Percentiles rank a stretch among this genome's conserved stretches.
phyloP scores from a whole-genome alignment of 2,888 invertebrate species.

The Erynnis tages region DNA sequence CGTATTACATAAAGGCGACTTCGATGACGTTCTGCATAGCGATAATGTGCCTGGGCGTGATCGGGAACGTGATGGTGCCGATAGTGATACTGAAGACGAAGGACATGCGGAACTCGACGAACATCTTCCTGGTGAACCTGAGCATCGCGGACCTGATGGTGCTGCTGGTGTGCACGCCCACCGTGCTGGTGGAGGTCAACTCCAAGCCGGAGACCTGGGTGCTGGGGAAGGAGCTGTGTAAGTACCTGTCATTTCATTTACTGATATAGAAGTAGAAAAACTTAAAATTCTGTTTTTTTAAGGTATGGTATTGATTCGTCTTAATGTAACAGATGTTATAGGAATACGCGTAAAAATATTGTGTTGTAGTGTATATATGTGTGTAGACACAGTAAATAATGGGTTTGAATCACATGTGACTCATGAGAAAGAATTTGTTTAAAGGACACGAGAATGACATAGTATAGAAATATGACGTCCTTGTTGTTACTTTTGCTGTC shows the following conservation, averaged over 20 bases:
- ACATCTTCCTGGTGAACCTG: slow-evolving; percentile 96
- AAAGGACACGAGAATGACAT: too few relatives aligned
- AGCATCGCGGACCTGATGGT: slow-evolving; percentile 96
- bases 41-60: slow-evolving; percentile 93
- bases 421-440: too few relatives aligned
- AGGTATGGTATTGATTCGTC: too few relatives aligned
- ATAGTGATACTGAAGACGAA: slow-evolving; percentile 95
- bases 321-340: too few relatives aligned
- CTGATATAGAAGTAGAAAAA: too few relatives aligned
- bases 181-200: slow-evolving; percentile 96
- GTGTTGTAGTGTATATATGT: too few relatives aligned
- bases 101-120: slow-evolving; percentile 97
- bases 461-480: too few relatives aligned
- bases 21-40: slow-evolving; percentile 94
- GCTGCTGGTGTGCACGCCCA: slow-evolving; percentile 94
- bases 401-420: too few relatives aligned
- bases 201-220: slow-evolving; percentile 96
- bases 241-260: slow-evolving; percentile 81
- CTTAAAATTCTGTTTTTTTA: too few relatives aligned
- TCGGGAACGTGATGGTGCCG: slow-evolving; percentile 96
- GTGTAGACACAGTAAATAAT: too few relatives aligned
- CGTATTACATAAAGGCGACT: slow-evolving; percentile 92
- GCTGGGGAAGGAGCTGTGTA: slow-evolving; percentile 95
- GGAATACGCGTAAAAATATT: too few relatives aligned
- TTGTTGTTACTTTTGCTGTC: too few relatives aligned